phyloP scores from a whole-genome alignment of 2,888 invertebrate genomes.

The Bellardia bayeri region DNA sequence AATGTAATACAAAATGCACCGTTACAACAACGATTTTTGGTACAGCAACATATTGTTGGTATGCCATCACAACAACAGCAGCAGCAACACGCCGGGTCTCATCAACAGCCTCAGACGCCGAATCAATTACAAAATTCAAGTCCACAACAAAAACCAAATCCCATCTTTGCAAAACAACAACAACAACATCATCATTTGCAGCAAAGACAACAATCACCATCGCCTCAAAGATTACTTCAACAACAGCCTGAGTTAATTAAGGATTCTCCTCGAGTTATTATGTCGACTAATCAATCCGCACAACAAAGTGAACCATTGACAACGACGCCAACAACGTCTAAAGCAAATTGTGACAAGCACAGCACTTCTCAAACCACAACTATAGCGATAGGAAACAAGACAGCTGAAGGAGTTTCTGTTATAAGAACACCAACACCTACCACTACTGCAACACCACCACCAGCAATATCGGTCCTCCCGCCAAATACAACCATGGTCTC shows the following conservation, averaged over 20 bases:
- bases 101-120: constrained; percentile 52
- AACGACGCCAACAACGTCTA: constrained; percentile 41
- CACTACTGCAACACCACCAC: constrained; percentile 70
- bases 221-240: constrained; percentile 68
- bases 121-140: constrained; percentile 35
- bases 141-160: constrained; percentile 47
- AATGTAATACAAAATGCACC: constrained; percentile 81
- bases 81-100: constrained; percentile 11
- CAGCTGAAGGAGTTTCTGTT: constrained; percentile 73
- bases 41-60: constrained; percentile 79
- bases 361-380: constrained; percentile 60
- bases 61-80: constrained; percentile 66
- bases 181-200: constrained; percentile 58
- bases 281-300: constrained; percentile 37
- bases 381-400: constrained; percentile 45
- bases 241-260: constrained; percentile 53
- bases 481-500: neutral
- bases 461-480: constrained; percentile 1
- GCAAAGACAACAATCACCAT: constrained; percentile 76
- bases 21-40: constrained; percentile 77
- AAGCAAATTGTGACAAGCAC: constrained; percentile 30
- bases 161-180: constrained; percentile 56
- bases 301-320: constrained; percentile 60
- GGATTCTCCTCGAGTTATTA: constrained; percentile 45
- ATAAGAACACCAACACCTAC: constrained; percentile 74